Evolutionary conservation across 2,888 invertebrate species (phyloP), one percentile per base, ranked within the genome.

Genomic region (Rutpela maculata): DNA sequence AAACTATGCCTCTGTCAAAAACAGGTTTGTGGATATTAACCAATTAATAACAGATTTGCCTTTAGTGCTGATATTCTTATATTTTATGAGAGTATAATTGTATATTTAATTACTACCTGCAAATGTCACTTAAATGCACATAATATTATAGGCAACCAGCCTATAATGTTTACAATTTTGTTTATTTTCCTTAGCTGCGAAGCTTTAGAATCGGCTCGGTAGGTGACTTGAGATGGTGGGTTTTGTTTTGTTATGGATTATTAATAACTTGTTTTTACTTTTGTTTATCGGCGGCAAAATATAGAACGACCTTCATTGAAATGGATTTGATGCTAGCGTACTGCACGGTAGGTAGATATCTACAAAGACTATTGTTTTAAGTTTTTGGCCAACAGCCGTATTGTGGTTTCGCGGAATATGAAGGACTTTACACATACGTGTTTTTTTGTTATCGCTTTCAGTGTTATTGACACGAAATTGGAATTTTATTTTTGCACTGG

Each of bases 261-360:
- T 76, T 72, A 76, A 76, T 76, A 73, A 73, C 72, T 68, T 67
- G 68, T 76, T 68, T 73, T 76, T 73, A 62, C 72, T 72, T 76
- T 73, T 76, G 60, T 68, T 68, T 76, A 75, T 70, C 73, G 15
- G n/a, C 35, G 76, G 60, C 35, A 72, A 70, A 70, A 65, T 65
- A 75, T 60, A 69, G 69, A 55, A 17, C 60, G 69, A 63, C 69
- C 69, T 69, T 75, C 69, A 65, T 35, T 35, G 57, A 43, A 63
- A 66, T 73, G 73, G 57, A 65, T 65, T 65, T 65, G 43, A 65
- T 38, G 65, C 22, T 38, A 65, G 43, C 12, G 15, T 65, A 38
- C 19, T n/a, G n/a, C n/a, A n/a, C n/a, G n/a, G n/a, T n/a, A n/a
- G n/a, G 17, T n/a, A 31, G 62, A 35, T 63, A 63, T 63, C 35